phyloP scores from a whole-genome alignment of 2,113 vertebrate genomes.

The Brevimyrus niger region DNA sequence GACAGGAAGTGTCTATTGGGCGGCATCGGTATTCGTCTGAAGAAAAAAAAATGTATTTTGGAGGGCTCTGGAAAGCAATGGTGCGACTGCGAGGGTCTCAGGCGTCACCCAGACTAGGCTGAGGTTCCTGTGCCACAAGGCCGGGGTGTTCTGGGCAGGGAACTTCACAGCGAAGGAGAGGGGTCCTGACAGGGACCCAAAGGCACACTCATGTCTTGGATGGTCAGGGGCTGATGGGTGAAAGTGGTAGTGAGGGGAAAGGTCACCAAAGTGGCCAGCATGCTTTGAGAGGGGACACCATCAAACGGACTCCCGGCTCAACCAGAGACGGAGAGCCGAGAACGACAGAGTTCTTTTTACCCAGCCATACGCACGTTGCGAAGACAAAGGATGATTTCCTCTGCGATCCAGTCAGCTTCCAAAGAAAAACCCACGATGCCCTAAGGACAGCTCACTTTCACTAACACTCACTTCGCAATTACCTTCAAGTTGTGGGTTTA shows the following conservation, averaged over 20 bases:
- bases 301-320: background rate
- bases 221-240: background rate
- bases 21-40: constrained; percentile 3
- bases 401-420: constrained; percentile 25
- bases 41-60: background rate
- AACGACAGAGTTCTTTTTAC: background rate
- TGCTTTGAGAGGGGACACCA: background rate
- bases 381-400: constrained; percentile 35
- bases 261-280: background rate
- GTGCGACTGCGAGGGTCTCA: background rate
- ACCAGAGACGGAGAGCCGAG: background rate
- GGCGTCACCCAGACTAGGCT: background rate
- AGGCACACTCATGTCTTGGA: background rate
- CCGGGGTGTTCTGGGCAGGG: background rate
- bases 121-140: background rate
- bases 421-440: constrained; percentile 30
- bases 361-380: background rate
- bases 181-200: background rate
- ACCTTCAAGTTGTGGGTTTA: constrained; percentile 39
- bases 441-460: constrained; percentile 44
- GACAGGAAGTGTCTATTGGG: constrained; percentile 33
- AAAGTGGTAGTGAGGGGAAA: background rate
- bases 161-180: background rate
- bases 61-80: background rate
- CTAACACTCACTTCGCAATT: constrained; percentile 44